Conservation (phyloP, 2,888 invertebrate genomes). For the Ommatoiulus sabulosus region DNA sequence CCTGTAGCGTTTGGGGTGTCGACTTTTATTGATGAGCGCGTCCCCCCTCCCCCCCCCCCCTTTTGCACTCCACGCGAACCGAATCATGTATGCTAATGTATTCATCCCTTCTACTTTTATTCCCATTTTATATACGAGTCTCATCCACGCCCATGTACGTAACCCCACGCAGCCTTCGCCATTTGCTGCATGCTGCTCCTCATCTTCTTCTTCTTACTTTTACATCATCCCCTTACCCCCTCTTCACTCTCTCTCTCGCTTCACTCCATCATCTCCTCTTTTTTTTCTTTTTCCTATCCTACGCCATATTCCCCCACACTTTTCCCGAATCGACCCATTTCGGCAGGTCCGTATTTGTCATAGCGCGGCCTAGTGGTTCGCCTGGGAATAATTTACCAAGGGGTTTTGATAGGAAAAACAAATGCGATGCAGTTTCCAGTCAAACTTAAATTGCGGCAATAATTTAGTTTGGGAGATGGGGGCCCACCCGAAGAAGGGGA, state of each 20-base stretch:
- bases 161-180: conserved; percentile 14
- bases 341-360: conserved; percentile 54
- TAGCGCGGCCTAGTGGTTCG: conserved; percentile 53
- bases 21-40: conserved; percentile 34
- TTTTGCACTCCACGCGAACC: too few species aligned
- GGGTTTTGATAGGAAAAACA: conserved; percentile 56
- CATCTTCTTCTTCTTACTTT: conserved; percentile 50
- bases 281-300: not conserved
- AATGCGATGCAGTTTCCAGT: conserved; percentile 57
- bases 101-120: conserved; percentile 40
- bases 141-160: conserved; percentile 37
- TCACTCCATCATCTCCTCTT: conserved; percentile 47
- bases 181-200: too few species aligned
- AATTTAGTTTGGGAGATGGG: conserved; percentile 55
- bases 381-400: conserved; percentile 56
- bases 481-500: too few species aligned
- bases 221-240: conserved; percentile 20
- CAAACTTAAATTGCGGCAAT: conserved; percentile 56
- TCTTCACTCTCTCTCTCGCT: not conserved
- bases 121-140: conserved; percentile 40
- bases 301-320: not conserved
- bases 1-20: conserved; percentile 34
- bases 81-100: conserved; percentile 51
- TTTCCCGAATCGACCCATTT: conserved; percentile 41
- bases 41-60: not conserved